Percentiles rank a stretch among this genome's conserved stretches.
phyloP scores from a whole-genome alignment of 2,113 vertebrate genomes.

The Phainopepla nitens region DNA sequence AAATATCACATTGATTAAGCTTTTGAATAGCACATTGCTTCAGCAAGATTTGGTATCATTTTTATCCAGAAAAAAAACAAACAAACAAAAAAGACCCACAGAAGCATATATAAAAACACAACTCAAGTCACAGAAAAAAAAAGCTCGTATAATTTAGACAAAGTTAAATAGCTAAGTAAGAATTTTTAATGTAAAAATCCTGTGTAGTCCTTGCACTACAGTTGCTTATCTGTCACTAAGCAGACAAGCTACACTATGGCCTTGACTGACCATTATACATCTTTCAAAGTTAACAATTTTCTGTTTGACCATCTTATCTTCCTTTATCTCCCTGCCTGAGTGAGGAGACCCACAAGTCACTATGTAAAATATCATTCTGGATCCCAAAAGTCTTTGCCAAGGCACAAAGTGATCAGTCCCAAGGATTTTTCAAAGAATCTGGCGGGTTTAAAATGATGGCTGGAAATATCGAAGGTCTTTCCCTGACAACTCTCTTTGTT shows the following conservation, averaged over 20 bases:
- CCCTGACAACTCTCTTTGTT: background rate
- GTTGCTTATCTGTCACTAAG: constrained; percentile 75
- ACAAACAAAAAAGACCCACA: background rate
- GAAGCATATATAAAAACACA: background rate
- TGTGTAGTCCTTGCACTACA: constrained; percentile 77
- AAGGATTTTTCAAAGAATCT: background rate
- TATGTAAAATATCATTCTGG: background rate
- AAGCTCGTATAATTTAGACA: background rate
- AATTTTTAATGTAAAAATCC: constrained; percentile 41
- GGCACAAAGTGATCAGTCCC: background rate
- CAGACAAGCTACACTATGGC: constrained; percentile 70
- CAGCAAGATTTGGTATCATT: background rate
- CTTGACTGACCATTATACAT: constrained; percentile 77
- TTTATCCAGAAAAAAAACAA: background rate
- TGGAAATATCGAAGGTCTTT: background rate
- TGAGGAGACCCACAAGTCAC: background rate
- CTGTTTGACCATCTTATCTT: constrained; percentile 30
- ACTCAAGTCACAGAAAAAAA: background rate
- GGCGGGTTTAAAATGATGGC: background rate
- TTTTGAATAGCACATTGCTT: background rate
- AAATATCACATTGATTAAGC: background rate
- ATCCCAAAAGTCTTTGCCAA: constrained; percentile 16
- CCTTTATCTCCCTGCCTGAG: constrained; percentile 18
- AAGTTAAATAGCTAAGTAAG: background rate
- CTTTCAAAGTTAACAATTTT: constrained; percentile 59